Percentiles rank a stretch among this genome's conserved stretches.
Evolutionary conservation across 2,113 vertebrate genomes (phyloP).

Genomic region (Crotalus helleri): DNA sequence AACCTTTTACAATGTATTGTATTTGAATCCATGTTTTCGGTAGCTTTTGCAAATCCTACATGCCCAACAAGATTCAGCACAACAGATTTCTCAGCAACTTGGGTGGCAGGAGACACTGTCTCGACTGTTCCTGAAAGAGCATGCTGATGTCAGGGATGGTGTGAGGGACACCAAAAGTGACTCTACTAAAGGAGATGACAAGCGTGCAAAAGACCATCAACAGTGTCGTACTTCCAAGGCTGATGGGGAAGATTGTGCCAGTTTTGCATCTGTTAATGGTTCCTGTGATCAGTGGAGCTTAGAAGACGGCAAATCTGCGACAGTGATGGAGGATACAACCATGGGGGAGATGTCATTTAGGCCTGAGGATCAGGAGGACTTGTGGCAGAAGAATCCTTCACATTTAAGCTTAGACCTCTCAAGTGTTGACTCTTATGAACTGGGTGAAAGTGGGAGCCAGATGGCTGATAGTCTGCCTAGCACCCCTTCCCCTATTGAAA

Average conservation of each 20-base stretch:
- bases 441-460: constrained; percentile 77
- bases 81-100: constrained; percentile 86
- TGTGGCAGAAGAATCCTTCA: constrained; percentile 79
- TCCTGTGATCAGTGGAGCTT: constrained; percentile 72
- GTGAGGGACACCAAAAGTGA: constrained; percentile 59
- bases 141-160: constrained; percentile 55
- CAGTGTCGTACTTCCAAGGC: constrained; percentile 61
- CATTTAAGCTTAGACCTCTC: constrained; percentile 85
- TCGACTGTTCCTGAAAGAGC: constrained; percentile 80
- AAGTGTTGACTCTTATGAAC: constrained; percentile 78
- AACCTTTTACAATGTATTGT: background rate
- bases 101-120: constrained; percentile 96
- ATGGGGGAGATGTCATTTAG: constrained; percentile 73
- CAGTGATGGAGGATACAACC: constrained; percentile 71
- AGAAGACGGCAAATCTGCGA: constrained; percentile 73
- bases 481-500: constrained; percentile 89
- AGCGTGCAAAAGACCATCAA: constrained; percentile 65
- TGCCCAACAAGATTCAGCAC: constrained; percentile 83
- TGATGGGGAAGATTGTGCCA: constrained; percentile 68
- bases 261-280: constrained; percentile 56
- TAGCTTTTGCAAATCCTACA: constrained; percentile 90
- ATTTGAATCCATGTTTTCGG: constrained; percentile 31
- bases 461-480: constrained; percentile 86
- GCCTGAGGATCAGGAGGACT: constrained; percentile 66
- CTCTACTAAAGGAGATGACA: constrained; percentile 66